Base-by-base conservation (phyloP, 2,888 invertebrate species). In the Synanthedon vespiformis region DNA sequence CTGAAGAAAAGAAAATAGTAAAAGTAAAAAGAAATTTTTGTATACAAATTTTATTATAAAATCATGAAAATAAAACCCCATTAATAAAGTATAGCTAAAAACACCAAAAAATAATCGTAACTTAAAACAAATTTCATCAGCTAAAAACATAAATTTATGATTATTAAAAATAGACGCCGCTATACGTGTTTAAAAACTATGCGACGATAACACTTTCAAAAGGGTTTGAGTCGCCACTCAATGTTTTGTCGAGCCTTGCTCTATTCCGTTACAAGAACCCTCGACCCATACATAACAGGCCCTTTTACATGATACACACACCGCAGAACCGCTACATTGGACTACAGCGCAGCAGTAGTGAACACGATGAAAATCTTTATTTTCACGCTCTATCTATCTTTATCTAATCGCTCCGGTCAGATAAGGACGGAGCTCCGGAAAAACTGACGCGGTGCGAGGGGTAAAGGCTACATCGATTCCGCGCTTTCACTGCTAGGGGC, bases 341-440 rank as follows among this genome's bases (percentile, higher is more conserved):
- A 66, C 66, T 74, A 73, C 70, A 50, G 64, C 66, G 57, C 67
- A 71, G 85, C 86, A 86, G 85, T 84, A 75, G 87, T 86, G 84
- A 83, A 86, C 86, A 86, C 87, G 87, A 86, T 87, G 87, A 87
- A 87, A 87, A 87, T 87, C 87, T 87, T 87, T 87, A 87, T 87
- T 87, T 87, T 87, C 85, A 87, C 86, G 86, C 86, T 87, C 82
- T 87, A 87, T 87, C 87, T 87, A 80, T 87, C 87, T 84, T 87
- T 87, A 87, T 87, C 86, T 87, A 87, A 87, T 87, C 86, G 82
- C 80, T 64, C 64, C 74, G 75, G 85, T 79, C 84, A 79, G 86
- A 87, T 87, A 87, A 87, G 86, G 87, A 87, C 85, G 78, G 86
- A 85, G 74, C 78, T 77, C 81, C 83, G 85, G 87, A 87, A 87